Conservation (phyloP, 64 coral and sea anemone species). For the Actinia equina region DNA sequence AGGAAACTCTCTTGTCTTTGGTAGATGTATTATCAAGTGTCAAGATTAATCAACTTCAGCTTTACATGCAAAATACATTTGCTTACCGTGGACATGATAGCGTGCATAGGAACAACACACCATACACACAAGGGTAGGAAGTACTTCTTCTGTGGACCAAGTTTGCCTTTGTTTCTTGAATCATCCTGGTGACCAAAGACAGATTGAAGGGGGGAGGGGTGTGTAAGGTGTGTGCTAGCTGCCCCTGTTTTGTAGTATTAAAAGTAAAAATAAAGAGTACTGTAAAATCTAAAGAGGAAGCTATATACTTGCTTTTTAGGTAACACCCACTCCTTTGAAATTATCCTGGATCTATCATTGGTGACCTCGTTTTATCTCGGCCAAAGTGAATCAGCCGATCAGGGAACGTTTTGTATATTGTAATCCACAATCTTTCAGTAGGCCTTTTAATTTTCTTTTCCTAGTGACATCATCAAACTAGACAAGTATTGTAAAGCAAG, state of each 20-base stretch:
- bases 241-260: too few species aligned
- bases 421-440: neutral
- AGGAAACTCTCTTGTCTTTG: conserved; percentile 87
- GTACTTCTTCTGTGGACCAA: neutral
- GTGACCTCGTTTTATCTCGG: too few species aligned
- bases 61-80: conserved; percentile 94
- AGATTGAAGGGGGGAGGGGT: too few species aligned
- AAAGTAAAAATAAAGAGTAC: too few species aligned
- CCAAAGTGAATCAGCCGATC: too few species aligned
- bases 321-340: too few species aligned
- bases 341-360: too few species aligned
- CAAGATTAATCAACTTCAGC: conserved; percentile 88
- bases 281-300: too few species aligned
- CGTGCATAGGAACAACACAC: conserved; percentile 64
- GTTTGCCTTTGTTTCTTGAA: neutral
- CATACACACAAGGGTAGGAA: conserved; percentile 56
- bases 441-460: neutral
- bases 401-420: too few species aligned
- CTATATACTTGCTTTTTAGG: too few species aligned
- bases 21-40: conserved; percentile 76
- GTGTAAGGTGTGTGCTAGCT: too few species aligned
- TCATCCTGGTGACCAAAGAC: too few species aligned
- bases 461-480: conserved; percentile 83
- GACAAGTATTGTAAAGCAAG: conserved; percentile 84
- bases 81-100: conserved; percentile 65